Percentiles rank a stretch among this genome's conserved stretches.
Conservation (phyloP, 2,797 vertebrate genomes). For the Botia almorhae region DNA sequence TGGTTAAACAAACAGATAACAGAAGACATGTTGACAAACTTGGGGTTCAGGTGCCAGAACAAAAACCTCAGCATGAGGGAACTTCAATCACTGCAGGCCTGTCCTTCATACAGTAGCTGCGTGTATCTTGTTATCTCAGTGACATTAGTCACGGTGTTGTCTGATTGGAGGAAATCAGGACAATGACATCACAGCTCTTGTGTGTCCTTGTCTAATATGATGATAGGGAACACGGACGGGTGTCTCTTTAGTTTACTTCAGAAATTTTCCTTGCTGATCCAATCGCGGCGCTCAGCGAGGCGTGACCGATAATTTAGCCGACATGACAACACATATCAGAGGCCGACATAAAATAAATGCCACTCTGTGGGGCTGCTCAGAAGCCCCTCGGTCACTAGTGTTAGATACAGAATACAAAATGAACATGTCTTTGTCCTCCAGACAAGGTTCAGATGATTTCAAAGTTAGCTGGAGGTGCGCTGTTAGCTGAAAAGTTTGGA, state of each 20-base stretch:
- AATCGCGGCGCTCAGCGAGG: slow-evolving; percentile 80
- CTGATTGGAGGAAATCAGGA: slow-evolving; percentile 23
- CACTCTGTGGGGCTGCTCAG: slow-evolving; percentile 36
- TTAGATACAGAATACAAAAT: slow-evolving; percentile 38
- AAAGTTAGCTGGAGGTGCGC: slow-evolving; percentile 6
- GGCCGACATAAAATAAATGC: slow-evolving; percentile 55
- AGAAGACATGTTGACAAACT: background rate
- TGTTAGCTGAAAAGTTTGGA: slow-evolving; percentile 11
- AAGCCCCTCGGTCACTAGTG: slow-evolving; percentile 24
- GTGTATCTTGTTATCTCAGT: slow-evolving; percentile 20
- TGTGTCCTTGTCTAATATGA: slow-evolving; percentile 54
- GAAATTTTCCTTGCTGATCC: slow-evolving; percentile 75
- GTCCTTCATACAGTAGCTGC: background rate
- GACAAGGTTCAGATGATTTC: slow-evolving; percentile 29
- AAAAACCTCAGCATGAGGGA: background rate
- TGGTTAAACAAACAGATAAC: background rate
- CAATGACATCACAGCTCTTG: slow-evolving; percentile 42
- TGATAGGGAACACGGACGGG: slow-evolving; percentile 68
- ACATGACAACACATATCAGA: slow-evolving; percentile 68
- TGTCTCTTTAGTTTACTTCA: slow-evolving; percentile 77
- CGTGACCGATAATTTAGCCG: slow-evolving; percentile 69
- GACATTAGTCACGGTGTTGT: slow-evolving; percentile 28
- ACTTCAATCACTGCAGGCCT: background rate
- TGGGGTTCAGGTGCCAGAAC: background rate
- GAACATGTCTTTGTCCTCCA: slow-evolving; percentile 42